A percentile compares a stretch with the other conserved stretches of the same genome.
phyloP scores from a whole-genome alignment of 64 coral and sea anemone species.

The Astreopora myriophthalma region DNA sequence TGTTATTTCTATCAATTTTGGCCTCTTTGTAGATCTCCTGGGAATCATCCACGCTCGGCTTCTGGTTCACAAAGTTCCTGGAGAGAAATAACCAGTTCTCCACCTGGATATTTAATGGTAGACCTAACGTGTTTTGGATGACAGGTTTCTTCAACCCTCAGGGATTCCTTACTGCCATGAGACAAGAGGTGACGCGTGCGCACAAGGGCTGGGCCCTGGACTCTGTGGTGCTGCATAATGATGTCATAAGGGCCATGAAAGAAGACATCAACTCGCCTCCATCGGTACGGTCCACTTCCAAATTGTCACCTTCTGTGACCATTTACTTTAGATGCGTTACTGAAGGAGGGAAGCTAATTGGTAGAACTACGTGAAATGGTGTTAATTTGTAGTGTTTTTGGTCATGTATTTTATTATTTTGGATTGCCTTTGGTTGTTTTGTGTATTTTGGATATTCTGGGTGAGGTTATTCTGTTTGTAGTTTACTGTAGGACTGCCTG shows the following conservation, averaged over 20 bases:
- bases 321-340: no score
- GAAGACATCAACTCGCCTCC: slow-evolving; percentile 80
- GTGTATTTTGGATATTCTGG: no score
- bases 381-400: no score
- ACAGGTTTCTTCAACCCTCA: slow-evolving; percentile 98
- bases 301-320: not conserved
- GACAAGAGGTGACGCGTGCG: slow-evolving; percentile 86
- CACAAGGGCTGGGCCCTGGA: slow-evolving; percentile 77
- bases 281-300: slow-evolving; percentile 1
- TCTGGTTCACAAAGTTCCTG: slow-evolving; percentile 97
- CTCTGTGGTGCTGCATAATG: slow-evolving; percentile 77
- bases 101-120: slow-evolving; percentile 88
- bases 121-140: slow-evolving; percentile 98
- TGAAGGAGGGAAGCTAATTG: no score
- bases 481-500: no score
- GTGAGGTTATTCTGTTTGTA: no score
- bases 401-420: no score
- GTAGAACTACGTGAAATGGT: no score
- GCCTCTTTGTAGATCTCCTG: slow-evolving; percentile 75
- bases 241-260: slow-evolving; percentile 82
- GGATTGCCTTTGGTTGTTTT: no score
- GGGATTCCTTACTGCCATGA: slow-evolving; percentile 94
- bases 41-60: slow-evolving; percentile 97
- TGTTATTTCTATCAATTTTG: no score
- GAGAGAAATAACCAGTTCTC: slow-evolving; percentile 93